Base-by-base conservation (phyloP, 2,113 vertebrate genomes). In the Tauraco erythrolophus region DNA sequence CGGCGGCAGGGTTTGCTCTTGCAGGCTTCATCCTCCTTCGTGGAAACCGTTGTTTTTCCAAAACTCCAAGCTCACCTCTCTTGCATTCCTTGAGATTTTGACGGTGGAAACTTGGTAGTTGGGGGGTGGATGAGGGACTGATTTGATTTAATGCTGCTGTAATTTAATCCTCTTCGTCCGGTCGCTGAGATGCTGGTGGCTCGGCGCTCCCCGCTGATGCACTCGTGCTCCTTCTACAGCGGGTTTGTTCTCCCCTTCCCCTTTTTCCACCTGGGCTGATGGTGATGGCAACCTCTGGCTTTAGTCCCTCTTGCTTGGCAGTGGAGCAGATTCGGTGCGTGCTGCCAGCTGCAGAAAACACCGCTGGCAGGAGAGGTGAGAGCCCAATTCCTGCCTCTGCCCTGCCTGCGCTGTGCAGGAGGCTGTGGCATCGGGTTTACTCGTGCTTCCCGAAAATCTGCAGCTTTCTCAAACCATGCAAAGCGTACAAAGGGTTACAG, bases 21-120 rank as follows among this genome's bases (percentile, higher is more conserved):
- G 24, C 1, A 0, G 4, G 41, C 39, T 79, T 62, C 23, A 0
- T 31, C 19, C 25, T 50, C 17, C 54, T 2, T 1, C 21, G 0
- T 0, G 10, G 66, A 53, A 92, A 71, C 45, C 56, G 50, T 9
- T 0, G 0, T 4, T 56, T 41, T 54, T 12, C n/a, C 27, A 19
- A 14, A 17, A 6, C 10, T n/a, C 56, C 2, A 5, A 37, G 46
- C 62, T 75, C 19, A 0, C 17, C 3, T 11, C 27, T 22, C 31
- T 39, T 2, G n/a, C 3, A 0, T 76, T 56, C 43, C 39, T 50
- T 1, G 0, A 11, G 62, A 25, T 66, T 46, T 41, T 39, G 57
- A 10, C 13, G 46, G 19, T 13, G 46, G 74, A 65, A 71, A 48
- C 7, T 30, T 75, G 24, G 35, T 57, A n/a, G 37, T 7, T 46